Base-by-base conservation (phyloP, 2,113 vertebrate species). In the Nothocercus julius region DNA sequence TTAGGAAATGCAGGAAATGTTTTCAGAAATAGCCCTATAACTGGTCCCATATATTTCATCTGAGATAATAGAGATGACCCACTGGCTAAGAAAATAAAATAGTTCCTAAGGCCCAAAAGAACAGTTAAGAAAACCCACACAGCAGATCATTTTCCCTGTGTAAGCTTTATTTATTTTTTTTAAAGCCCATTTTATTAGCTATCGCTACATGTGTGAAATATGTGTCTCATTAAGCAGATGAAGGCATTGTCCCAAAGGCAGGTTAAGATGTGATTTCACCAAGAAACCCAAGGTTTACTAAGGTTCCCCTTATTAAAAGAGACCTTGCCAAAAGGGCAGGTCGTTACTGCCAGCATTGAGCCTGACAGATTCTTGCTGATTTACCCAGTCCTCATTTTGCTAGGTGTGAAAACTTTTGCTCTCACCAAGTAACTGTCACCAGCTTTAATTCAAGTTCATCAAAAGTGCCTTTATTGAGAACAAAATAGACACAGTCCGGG, bases 381-480 rank as follows among this genome's bases (percentile, higher is more conserved):
- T 87, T 64, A 68, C 21, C 8, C 3, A 72, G 14, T 69, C 69
- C 72, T 51, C 24, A 69, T 87, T 92, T 89, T 69, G 15, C 69
- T 54, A 89, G 34, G 13, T 70, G 45, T 38, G 64, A 89, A 63
- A 87, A 83, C 51, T 70, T 70, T 68, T 74, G 17, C 2, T 47
- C 59, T 85, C 17, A 58, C 54, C 80, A 91, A 58, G 69, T 81
- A 84, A 78, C 30, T 82, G 67, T 87, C 51, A 80, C 40, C 64
- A 67, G 42, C 24, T 95, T 92, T 86, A 89, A 95, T 91, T 85
- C 7, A n/a, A 78, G 78, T 94, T 95, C 56, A 83, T 87, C 72
- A 88, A 25, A 64, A 76, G 67, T 7, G 2, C 63, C 27, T 13
- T 54, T 85, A 42, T 21, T 72, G 91, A 77, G 83, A 91, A 90